Conservation (phyloP, 2,797 vertebrate genomes). For the Nyctibius grandis region DNA sequence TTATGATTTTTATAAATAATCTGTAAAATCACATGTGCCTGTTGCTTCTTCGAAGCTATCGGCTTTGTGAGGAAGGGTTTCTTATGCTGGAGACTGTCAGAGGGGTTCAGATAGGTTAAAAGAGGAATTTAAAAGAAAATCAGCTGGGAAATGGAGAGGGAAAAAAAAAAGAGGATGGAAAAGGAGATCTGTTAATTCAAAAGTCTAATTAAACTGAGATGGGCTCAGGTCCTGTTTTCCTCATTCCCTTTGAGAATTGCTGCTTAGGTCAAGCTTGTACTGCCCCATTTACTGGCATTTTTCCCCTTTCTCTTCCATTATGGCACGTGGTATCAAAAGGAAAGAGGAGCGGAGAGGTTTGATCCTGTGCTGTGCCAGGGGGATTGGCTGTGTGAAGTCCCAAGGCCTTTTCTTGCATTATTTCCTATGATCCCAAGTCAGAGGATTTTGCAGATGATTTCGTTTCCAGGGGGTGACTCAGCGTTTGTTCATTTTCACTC, state of each 20-base stretch:
- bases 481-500: background rate
- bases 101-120: background rate
- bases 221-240: background rate
- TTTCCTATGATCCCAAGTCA: background rate
- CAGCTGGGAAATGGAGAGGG: background rate
- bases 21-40: background rate
- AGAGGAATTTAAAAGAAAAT: background rate
- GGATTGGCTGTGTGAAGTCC: background rate
- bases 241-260: background rate
- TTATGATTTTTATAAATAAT: background rate
- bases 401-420: background rate
- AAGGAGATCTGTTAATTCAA: background rate
- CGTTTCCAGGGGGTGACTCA: background rate
- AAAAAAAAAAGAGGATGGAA: background rate
- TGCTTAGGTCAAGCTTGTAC: background rate
- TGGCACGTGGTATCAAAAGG: fast-evolving
- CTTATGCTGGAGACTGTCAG: background rate
- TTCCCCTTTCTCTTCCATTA: background rate
- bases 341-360: background rate
- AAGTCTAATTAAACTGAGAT: background rate
- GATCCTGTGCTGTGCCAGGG: background rate
- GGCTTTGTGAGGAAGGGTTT: background rate
- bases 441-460: background rate
- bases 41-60: background rate
- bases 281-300: background rate